Conservation (phyloP, 2,888 invertebrate genomes). For the Drepanosiphum platanoidis region DNA sequence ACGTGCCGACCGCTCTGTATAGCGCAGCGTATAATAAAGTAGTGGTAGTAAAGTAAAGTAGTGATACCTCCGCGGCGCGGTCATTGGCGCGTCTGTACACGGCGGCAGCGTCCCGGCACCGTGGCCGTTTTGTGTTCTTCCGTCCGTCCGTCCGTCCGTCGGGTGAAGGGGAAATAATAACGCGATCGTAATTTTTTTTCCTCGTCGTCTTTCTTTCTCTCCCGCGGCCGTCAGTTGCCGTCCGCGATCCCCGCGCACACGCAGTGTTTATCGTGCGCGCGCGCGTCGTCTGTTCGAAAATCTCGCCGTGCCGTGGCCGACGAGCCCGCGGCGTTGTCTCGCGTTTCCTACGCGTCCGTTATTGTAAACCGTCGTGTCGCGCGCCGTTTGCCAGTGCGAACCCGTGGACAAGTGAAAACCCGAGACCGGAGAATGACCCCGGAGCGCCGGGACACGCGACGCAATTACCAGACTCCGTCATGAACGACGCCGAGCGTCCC, state of each 20-base stretch:
- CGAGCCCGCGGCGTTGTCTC: not conserved
- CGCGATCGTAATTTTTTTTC: not conserved
- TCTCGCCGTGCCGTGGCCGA: too few relatives aligned
- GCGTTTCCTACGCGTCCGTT: not conserved
- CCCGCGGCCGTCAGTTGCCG: not conserved
- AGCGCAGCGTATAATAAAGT: not conserved
- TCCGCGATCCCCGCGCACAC: not conserved
- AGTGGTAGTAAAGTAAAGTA: not conserved
- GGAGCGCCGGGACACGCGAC: too few relatives aligned
- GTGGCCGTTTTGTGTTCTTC: constrained; percentile 49
- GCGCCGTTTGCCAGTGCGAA: not conserved
- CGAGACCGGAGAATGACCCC: too few relatives aligned
- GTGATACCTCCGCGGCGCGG: not conserved
- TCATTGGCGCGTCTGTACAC: constrained; percentile 59
- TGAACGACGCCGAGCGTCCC: not conserved
- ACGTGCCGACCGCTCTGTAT: not conserved
- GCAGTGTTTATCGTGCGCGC: too few relatives aligned
- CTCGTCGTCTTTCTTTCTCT: not conserved
- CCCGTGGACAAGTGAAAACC: too few relatives aligned
- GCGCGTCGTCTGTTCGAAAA: too few relatives aligned
- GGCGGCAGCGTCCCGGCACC: constrained; percentile 28
- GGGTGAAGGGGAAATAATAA: constrained; percentile 39
- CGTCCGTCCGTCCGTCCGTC: too few relatives aligned
- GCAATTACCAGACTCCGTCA: not conserved
- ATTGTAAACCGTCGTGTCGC: not conserved